Base-by-base conservation (phyloP, 2,113 vertebrate genomes). In the Gallinago jamesoni region DNA sequence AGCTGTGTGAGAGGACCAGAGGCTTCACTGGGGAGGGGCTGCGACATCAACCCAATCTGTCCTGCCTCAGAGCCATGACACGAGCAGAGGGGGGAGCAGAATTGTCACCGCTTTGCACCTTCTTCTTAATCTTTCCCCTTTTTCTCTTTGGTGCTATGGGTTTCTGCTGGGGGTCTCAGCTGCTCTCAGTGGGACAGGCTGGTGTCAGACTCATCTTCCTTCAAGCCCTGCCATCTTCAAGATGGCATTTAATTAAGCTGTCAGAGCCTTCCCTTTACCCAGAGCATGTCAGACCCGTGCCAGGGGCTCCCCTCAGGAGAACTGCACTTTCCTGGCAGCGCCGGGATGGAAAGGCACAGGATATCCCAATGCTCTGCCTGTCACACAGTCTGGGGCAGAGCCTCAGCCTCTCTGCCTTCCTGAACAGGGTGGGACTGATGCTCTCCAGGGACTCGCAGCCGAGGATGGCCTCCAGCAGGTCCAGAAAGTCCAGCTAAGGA, bases 211-310 rank as follows among this genome's bases (percentile, higher is more conserved):
- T 77, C 57, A 14, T 41, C 76, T 62, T 47, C 2, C 1, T 48
- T 74, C 84, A 75, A 41, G 6, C 50, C 68, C 80, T 87, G 79
- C 41, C 52, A 24, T 47, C 66, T 43, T 75, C 93, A 81, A 35
- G 31, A n/a, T 84, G 73, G 64, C 53, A 43, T 35, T 28, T 75
- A 78, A 91, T 84, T 60, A 81, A 91, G 56, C 21, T 53, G 19
- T 95, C 56, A 56, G 75, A 80, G 66, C 28, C 30, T 94, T 84
- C 47, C n/a, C 73, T 87, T 63, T 88, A 84, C 87, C 78, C 64
- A 64, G 80, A 77, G 60, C 69, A 27, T n/a, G 76, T 82, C 77
- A 87, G 56, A 59, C 28, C 56, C 27, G 2, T 59, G 52, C 83
- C 89, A 91, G 50, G 39, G 68, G 39, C 68, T 94, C 56, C 39